These are phyloP conservation scores for Colostygia pectinataria DNA, from an alignment of 2,888 invertebrate species.

Conservation along the genomic window DNA sequence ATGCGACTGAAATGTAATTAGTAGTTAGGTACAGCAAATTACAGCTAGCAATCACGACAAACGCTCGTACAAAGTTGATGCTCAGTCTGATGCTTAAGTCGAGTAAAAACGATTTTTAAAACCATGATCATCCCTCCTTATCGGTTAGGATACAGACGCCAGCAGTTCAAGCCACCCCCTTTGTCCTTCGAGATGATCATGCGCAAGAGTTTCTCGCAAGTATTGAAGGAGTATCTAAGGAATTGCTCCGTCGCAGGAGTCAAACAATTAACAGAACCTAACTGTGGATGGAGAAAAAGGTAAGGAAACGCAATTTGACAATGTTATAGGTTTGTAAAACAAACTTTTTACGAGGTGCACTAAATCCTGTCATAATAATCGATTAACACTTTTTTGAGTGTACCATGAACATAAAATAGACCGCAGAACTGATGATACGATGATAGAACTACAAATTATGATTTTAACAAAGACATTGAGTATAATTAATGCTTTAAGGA, in stretches of 20 bases:
- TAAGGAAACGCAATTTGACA: too few relatives aligned
- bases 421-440: too few relatives aligned
- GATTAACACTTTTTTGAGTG: too few relatives aligned
- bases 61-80: constrained; percentile 10
- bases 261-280: constrained; percentile 43
- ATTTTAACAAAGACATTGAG: too few relatives aligned
- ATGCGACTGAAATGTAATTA: constrained; percentile 21
- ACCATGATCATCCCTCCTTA: constrained; percentile 9
- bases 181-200: constrained; percentile 57
- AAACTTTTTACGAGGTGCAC: too few relatives aligned
- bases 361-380: too few relatives aligned
- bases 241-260: constrained; percentile 55
- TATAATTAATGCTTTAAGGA: too few relatives aligned
- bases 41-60: constrained; percentile 23
- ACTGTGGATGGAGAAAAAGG: constrained; percentile 40
- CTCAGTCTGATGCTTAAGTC: too few relatives aligned
- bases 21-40: constrained; percentile 12
- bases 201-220: constrained; percentile 52
- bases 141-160: constrained; percentile 41
- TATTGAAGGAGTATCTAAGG: constrained; percentile 53
- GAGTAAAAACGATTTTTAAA: too few relatives aligned
- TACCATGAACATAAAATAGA: too few relatives aligned
- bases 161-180: constrained; percentile 33
- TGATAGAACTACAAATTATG: too few relatives aligned
- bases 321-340: too few relatives aligned